Evolutionary conservation across 2,888 invertebrate genomes (phyloP).

Genomic region (Apocheima hispidaria): DNA sequence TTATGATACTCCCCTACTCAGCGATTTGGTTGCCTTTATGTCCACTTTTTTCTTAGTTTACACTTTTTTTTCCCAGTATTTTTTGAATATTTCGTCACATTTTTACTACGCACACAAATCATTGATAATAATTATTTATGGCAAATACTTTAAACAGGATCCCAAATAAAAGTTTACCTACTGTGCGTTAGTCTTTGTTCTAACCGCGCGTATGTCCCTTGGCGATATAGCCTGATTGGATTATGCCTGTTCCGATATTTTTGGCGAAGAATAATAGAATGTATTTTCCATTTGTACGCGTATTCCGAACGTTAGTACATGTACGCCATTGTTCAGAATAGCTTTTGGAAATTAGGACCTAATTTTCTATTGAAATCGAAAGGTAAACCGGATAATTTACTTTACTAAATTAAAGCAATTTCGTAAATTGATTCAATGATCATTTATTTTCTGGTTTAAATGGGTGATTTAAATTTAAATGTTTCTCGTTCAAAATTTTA

Average conservation of each 20-base stretch:
- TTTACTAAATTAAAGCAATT: background rate
- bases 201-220: slow-evolving; percentile 34
- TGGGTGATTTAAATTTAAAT: too few relatives aligned
- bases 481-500: too few relatives aligned
- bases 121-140: too few relatives aligned
- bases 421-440: too few relatives aligned
- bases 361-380: slow-evolving; percentile 16
- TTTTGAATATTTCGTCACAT: too few relatives aligned
- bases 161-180: background rate
- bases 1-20: too few relatives aligned
- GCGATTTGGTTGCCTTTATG: too few relatives aligned
- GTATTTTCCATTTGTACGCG: slow-evolving; percentile 19
- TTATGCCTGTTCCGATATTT: slow-evolving; percentile 41
- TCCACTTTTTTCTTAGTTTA: too few relatives aligned
- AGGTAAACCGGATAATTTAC: background rate
- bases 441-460: too few relatives aligned
- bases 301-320: slow-evolving; percentile 2
- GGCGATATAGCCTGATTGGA: slow-evolving; percentile 44
- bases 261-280: slow-evolving; percentile 30
- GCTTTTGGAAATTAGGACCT: slow-evolving; percentile 1
- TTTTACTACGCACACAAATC: too few relatives aligned
- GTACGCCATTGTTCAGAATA: slow-evolving; percentile 12
- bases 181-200: slow-evolving; percentile 7
- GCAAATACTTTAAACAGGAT: too few relatives aligned
- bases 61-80: background rate